Evolutionary conservation across 2,888 invertebrate genomes (phyloP).

Genomic region (Drosophila planitibia): DNA sequence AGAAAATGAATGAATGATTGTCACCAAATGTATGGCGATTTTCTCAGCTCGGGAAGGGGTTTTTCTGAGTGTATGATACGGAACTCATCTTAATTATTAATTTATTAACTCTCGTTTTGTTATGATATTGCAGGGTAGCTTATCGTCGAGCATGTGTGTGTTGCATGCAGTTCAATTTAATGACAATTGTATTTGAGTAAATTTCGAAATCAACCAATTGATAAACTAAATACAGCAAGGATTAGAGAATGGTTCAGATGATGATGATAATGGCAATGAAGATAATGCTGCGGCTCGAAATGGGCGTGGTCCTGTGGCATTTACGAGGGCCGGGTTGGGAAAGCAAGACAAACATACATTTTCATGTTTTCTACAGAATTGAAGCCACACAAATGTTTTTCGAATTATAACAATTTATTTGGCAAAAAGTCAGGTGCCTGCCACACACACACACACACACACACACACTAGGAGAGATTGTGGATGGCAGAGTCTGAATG

Average conservation of each 20-base stretch:
- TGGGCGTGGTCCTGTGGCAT: constrained; percentile 12
- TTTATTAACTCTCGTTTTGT: background rate
- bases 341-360: constrained; percentile 22
- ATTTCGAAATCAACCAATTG: constrained; percentile 51
- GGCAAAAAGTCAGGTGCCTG: constrained; percentile 65
- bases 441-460: constrained; percentile 11
- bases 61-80: background rate
- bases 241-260: constrained; percentile 13
- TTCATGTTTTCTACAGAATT: constrained; percentile 41
- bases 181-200: constrained; percentile 14
- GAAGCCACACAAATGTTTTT: constrained; percentile 62
- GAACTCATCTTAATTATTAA: background rate
- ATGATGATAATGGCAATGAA: constrained; percentile 7
- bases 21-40: background rate
- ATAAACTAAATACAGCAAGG: constrained; percentile 33
- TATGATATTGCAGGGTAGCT: background rate
- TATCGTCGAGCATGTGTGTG: background rate
- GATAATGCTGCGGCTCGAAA: background rate
- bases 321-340: background rate
- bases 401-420: constrained; percentile 56
- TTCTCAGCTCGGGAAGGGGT: background rate
- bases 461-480: background rate
- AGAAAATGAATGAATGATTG: background rate
- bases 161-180: background rate
- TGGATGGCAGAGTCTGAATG: constrained; percentile 5